Percentiles rank a stretch among this genome's conserved stretches.
Evolutionary conservation across 2,797 vertebrate genomes (phyloP).

Genomic region (Orientallactaga sibirica): DNA sequence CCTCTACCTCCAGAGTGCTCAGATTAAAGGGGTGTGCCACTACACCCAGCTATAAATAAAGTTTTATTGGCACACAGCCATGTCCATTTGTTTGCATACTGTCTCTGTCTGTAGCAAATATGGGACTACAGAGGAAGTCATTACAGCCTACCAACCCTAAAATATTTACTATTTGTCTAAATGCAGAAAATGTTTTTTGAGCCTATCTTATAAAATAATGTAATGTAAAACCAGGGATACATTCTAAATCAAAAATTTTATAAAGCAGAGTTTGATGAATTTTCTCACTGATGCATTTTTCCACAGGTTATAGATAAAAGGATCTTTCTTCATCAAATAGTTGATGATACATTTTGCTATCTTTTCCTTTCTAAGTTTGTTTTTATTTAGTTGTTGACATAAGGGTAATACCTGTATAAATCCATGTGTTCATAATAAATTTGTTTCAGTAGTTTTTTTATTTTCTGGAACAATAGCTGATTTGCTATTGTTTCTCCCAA

Average conservation of each 20-base stretch:
- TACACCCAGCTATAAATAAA: neutral
- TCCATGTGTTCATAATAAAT: neutral
- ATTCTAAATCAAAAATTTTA: conserved; percentile 52
- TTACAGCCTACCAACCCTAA: conserved; percentile 19
- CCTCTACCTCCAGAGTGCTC: no score
- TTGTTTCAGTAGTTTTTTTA: conserved; percentile 47
- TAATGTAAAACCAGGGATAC: neutral
- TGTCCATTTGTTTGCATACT: conserved; percentile 1
- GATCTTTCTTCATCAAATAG: conserved; percentile 33
- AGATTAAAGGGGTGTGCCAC: no score
- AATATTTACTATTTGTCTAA: conserved; percentile 43
- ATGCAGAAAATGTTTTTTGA: conserved; percentile 9
- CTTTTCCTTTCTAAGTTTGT: no score
- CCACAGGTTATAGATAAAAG: neutral
- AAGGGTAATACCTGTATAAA: no score
- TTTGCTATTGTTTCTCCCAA: neutral
- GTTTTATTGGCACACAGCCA: neutral
- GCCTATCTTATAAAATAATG: conserved; percentile 51
- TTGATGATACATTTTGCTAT: neutral
- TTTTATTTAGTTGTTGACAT: no score
- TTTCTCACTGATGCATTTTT: conserved; percentile 8
- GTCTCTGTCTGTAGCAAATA: conserved; percentile 44
- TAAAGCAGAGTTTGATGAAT: neutral
- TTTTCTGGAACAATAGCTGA: conserved; percentile 34
- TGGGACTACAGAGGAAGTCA: neutral